A percentile compares a stretch with the other conserved stretches of the same genome.
Conservation (phyloP, 1,140 invertebrate genomes). For the Cotesia vestalis region DNA sequence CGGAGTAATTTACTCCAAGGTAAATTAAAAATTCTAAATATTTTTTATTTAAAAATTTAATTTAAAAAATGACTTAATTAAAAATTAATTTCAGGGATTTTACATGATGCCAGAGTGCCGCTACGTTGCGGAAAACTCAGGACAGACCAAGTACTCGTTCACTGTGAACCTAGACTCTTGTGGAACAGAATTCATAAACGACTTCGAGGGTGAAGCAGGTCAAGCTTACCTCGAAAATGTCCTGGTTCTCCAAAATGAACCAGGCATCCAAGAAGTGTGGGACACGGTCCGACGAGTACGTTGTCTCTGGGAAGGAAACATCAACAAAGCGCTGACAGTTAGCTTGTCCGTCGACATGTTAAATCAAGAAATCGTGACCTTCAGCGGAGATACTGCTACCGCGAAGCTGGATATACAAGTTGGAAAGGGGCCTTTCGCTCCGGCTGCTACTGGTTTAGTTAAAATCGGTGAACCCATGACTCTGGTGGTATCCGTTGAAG, state of each 20-base stretch:
- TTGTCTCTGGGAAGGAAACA: constrained; percentile 83
- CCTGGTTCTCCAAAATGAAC: constrained; percentile 81
- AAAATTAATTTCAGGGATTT: constrained; percentile 67
- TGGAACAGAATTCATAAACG: constrained; percentile 82
- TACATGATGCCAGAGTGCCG: constrained; percentile 76
- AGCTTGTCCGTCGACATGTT: constrained; percentile 82
- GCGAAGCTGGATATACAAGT: constrained; percentile 82
- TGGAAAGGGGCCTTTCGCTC: constrained; percentile 81
- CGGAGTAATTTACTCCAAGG: constrained; percentile 84
- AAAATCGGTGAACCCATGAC: constrained; percentile 87
- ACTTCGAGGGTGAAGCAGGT: constrained; percentile 75
- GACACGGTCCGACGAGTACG: constrained; percentile 80
- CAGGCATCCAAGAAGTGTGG: constrained; percentile 84
- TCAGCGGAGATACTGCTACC: constrained; percentile 83
- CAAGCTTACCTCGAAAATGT: constrained; percentile 84
- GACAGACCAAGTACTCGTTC: constrained; percentile 76
- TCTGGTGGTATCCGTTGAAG: constrained; percentile 81
- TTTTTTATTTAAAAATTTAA: neutral
- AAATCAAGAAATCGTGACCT: constrained; percentile 82
- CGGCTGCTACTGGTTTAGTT: constrained; percentile 78
- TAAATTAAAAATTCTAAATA: constrained; percentile 44
- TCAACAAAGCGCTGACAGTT: constrained; percentile 78
- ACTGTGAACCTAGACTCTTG: constrained; percentile 80
- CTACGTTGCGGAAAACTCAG: constrained; percentile 77
- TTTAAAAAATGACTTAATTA: too few relatives aligned